A percentile compares a stretch with the other conserved stretches of the same genome.
Conservation (phyloP, 2,888 invertebrate species). For the Conchocele bisecta region DNA sequence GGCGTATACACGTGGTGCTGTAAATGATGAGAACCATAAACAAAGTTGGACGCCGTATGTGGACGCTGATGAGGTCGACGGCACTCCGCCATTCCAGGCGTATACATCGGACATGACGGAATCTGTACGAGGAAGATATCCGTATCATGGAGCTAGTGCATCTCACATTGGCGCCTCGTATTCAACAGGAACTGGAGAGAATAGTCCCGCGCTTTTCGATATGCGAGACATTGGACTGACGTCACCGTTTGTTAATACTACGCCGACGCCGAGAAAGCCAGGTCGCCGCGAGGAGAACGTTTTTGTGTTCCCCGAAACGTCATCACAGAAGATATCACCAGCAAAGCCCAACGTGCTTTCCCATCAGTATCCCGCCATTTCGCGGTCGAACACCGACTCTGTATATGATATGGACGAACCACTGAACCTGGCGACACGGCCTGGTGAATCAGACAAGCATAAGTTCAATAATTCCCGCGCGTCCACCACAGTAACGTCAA, state of each 20-base stretch:
- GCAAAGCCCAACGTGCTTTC: no score
- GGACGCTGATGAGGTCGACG: conserved; percentile 33
- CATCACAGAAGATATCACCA: conserved; percentile 10
- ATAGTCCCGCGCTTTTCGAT: conserved; percentile 46
- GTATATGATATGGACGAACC: no score
- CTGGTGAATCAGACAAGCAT: no score
- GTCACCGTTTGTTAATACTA: conserved; percentile 42
- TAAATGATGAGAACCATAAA: no score
- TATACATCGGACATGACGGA: neutral
- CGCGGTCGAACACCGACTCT: no score
- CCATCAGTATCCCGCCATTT: no score
- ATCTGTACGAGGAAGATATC: neutral
- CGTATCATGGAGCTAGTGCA: neutral
- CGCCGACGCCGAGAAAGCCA: neutral
- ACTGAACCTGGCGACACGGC: no score
- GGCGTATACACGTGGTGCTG: neutral
- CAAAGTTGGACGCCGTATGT: conserved; percentile 1
- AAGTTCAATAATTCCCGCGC: no score
- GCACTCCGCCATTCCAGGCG: neutral
- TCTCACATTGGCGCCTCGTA: neutral
- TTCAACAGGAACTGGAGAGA: neutral
- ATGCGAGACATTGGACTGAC: conserved; percentile 49
- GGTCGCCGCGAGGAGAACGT: conserved; percentile 26
- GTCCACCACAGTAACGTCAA: no score
- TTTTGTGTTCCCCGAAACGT: conserved; percentile 37